Conservation (phyloP, 2,888 invertebrate genomes). For the Syrista parreyssii region DNA sequence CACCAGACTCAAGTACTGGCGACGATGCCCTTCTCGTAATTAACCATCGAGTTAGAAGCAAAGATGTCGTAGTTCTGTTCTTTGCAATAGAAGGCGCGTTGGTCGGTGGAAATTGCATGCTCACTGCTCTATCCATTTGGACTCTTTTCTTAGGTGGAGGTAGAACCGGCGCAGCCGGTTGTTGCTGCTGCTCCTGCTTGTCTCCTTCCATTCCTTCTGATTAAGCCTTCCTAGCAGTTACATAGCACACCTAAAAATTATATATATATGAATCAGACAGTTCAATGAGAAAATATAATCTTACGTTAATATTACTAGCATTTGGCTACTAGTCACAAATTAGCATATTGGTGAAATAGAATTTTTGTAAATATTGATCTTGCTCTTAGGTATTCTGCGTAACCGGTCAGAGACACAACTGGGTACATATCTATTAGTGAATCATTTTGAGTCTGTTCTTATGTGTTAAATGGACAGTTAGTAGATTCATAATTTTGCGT, state of each 20-base stretch:
- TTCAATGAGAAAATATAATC: background rate
- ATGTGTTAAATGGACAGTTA: background rate
- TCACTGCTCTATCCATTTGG: constrained; percentile 51
- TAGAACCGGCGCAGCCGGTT: constrained; percentile 28
- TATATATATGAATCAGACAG: background rate
- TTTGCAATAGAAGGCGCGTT: constrained; percentile 34
- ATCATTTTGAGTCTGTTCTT: background rate
- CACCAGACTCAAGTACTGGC: constrained; percentile 28
- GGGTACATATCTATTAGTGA: background rate
- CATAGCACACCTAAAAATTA: background rate
- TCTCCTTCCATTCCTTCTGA: background rate
- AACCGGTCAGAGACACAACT: background rate
- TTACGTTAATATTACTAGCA: background rate
- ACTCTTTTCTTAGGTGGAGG: constrained; percentile 44
- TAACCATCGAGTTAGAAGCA: constrained; percentile 47
- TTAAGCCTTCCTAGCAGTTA: background rate
- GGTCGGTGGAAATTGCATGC: constrained; percentile 47
- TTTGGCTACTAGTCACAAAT: background rate
- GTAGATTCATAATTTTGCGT: background rate
- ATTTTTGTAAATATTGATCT: background rate
- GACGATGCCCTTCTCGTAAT: constrained; percentile 30
- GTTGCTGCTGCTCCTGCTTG: constrained; percentile 10
- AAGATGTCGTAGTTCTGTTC: constrained; percentile 43
- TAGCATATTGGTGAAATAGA: background rate
- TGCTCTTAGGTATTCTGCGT: background rate